Base-by-base conservation (phyloP, 2,113 vertebrate species). In the Triplophysa tibetana region DNA sequence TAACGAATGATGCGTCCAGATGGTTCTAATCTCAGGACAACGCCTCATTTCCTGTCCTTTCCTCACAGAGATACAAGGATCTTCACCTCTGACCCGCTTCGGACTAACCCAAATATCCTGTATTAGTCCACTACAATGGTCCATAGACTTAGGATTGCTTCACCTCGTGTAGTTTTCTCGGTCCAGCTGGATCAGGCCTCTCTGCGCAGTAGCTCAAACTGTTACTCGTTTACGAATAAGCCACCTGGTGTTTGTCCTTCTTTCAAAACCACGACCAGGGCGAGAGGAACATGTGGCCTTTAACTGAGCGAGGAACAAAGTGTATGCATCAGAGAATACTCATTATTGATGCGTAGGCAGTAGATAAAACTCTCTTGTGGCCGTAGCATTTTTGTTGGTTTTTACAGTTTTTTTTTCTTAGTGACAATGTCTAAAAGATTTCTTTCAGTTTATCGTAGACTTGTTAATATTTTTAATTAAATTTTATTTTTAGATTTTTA, bases 1-100 rank as follows among this genome's bases (percentile, higher is more conserved):
- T 17, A 66, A 26, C 64, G 61, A 66, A 48, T 72, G 58, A 69
- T 58, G 61, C 23, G 2, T 67, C 67, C 48, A 93, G 85, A 89
- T 91, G 92, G 90, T 90, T 91, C 75, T 85, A 90, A 91, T 93
- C 89, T 82, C 82, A 73, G 86, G 81, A 89, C 88, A 90, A 88
- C 85, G 88, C 85, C 80, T 87, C 76, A 85, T 86, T 87, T 90
- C 87, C 88, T 29, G 45, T 75, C 85, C 80, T 81, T 76, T 84
- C 56, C 75, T 90, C 85, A 85, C 85, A 81, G 85, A 82, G 88
- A 90, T 88, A 63, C 83, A 73, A 88, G 87, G 89, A 86, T 88
- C 87, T 87, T 91, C 86, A 89, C 91, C 90, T 90, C 88, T 88
- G 88, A 88, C 84, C 81, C 85, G 82, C 70, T 76, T 75, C 38